These are phyloP conservation scores for Seriola aureovittata DNA, from an alignment of 2,113 vertebrate species.

Conservation along the genomic window DNA sequence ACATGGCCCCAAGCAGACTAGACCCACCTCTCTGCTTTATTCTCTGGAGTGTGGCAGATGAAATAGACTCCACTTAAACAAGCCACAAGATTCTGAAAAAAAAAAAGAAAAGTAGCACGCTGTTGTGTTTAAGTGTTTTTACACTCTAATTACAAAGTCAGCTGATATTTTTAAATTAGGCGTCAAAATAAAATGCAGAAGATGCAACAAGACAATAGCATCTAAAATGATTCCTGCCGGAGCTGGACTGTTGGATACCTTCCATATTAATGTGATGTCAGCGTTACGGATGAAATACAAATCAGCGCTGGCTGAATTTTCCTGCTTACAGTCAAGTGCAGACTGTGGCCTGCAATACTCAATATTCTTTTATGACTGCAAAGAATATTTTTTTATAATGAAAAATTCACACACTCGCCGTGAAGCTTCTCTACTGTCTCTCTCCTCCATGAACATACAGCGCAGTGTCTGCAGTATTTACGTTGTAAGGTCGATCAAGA, in stretches of 20 bases:
- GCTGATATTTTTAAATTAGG: constrained; percentile 11
- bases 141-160: constrained; percentile 2
- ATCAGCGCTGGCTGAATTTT: constrained; percentile 15
- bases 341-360: background rate
- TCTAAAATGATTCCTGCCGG: background rate
- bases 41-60: background rate
- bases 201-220: background rate
- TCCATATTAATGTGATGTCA: constrained; percentile 31
- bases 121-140: background rate
- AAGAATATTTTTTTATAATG: background rate
- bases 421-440: constrained; percentile 9
- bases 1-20: constrained; percentile 33
- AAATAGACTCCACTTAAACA: constrained; percentile 43
- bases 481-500: constrained; percentile 8
- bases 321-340: constrained; percentile 5
- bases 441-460: background rate
- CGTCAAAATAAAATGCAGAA: constrained; percentile 1
- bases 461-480: constrained; percentile 30
- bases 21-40: constrained; percentile 3
- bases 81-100: background rate
- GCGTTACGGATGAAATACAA: constrained; percentile 13
- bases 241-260: constrained; percentile 14
- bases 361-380: background rate
- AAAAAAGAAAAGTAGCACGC: background rate
- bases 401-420: background rate